These are phyloP conservation scores for Vireo griseus DNA, from an alignment of 2,797 vertebrate species.

Conservation along the genomic window DNA sequence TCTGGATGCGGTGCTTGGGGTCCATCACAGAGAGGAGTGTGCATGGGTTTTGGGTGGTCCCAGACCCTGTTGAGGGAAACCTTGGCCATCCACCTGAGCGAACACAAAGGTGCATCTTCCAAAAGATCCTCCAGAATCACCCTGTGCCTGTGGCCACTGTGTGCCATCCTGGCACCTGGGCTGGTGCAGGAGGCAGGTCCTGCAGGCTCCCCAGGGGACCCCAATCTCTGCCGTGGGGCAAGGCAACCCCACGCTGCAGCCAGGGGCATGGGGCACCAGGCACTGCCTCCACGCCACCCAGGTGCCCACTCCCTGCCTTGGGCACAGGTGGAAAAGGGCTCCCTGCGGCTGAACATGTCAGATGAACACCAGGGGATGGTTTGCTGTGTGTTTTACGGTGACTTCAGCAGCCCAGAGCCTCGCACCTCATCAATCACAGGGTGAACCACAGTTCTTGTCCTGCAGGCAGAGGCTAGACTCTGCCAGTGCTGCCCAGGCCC, in stretches of 20 bases:
- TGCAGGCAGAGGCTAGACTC: accelerated
- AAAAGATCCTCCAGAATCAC: not conserved
- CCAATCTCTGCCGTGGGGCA: not conserved
- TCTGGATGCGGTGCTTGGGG: not conserved
- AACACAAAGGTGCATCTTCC: not conserved
- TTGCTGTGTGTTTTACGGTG: not conserved
- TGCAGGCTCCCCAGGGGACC: accelerated
- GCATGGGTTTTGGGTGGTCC: accelerated
- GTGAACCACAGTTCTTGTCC: not conserved
- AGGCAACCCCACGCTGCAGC: constrained; percentile 19
- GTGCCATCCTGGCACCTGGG: accelerated
- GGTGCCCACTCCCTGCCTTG: accelerated
- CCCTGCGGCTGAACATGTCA: not conserved
- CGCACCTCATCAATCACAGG: accelerated
- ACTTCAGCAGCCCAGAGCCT: accelerated
- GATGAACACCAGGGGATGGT: accelerated
- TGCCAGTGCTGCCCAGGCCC: not conserved
- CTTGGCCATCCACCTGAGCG: not conserved
- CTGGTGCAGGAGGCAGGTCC: not conserved
- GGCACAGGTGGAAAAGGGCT: accelerated
- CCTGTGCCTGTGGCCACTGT: accelerated
- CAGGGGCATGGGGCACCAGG: not conserved
- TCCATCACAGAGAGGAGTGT: not conserved
- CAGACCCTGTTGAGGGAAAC: not conserved
- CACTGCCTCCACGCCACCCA: not conserved